phyloP scores from a whole-genome alignment of 2,113 vertebrate species.

The Physeter macrocephalus region DNA sequence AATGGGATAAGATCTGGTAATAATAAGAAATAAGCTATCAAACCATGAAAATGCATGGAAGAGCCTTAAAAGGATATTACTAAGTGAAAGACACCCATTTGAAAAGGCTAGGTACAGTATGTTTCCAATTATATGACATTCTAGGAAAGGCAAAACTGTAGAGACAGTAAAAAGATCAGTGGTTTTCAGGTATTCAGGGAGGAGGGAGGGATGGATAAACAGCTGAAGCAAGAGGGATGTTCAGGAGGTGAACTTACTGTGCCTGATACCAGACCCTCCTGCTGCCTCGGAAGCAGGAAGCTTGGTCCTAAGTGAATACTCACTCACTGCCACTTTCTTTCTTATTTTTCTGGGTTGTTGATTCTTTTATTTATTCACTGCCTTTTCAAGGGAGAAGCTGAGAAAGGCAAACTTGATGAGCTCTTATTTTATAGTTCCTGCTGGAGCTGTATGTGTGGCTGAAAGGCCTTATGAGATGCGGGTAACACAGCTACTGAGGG shows the following conservation, averaged over 20 bases:
- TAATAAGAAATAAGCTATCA: not conserved
- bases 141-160: not conserved
- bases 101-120: not conserved
- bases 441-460: not conserved
- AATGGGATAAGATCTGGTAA: not conserved
- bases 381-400: not conserved
- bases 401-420: not conserved
- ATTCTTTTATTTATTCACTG: fast-evolving
- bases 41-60: not conserved
- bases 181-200: not conserved
- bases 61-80: not conserved
- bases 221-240: not conserved
- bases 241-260: not conserved
- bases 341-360: fast-evolving
- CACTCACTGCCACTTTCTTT: not conserved
- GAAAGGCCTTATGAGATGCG: not conserved
- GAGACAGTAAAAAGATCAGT: not conserved
- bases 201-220: no score
- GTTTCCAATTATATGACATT: not conserved
- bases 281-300: not conserved
- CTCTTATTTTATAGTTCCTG: not conserved
- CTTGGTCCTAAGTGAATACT: not conserved
- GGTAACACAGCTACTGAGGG: not conserved
- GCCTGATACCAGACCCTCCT: not conserved
- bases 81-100: not conserved